A percentile compares a stretch with the other conserved stretches of the same genome.
These are phyloP conservation scores for Bombylius major DNA, from an alignment of 2,888 invertebrate genomes.

Conservation along the genomic window DNA sequence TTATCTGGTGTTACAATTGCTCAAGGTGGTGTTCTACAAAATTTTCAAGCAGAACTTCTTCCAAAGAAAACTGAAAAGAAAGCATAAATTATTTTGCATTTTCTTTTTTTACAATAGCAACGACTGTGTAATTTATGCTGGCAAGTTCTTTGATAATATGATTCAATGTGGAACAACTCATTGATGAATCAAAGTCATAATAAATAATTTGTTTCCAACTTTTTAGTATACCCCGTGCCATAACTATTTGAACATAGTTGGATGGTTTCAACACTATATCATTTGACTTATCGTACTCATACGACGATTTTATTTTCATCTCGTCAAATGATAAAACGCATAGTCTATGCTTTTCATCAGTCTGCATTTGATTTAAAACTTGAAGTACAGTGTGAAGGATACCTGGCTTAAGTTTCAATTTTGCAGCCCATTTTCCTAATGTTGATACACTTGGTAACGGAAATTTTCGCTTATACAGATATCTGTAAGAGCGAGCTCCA, in stretches of 20 bases:
- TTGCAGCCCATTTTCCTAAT: conserved; percentile 10
- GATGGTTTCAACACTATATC: conserved; percentile 1
- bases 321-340: conserved; percentile 13
- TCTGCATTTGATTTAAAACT: conserved; percentile 3
- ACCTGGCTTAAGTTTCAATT: conserved; percentile 9
- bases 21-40: conserved; percentile 73
- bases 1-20: conserved; percentile 19
- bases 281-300: conserved; percentile 3
- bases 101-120: background rate
- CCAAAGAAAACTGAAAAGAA: conserved; percentile 52
- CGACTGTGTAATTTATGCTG: conserved; percentile 5
- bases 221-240: conserved; percentile 7
- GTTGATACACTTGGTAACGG: too few species aligned
- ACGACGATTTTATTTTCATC: conserved; percentile 9
- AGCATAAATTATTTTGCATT: background rate
- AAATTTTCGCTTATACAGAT: too few species aligned
- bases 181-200: conserved; percentile 9
- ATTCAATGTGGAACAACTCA: background rate
- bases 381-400: conserved; percentile 5
- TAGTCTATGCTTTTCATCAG: conserved; percentile 4
- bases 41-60: conserved; percentile 60
- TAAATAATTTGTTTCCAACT: conserved; percentile 14
- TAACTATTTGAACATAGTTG: conserved; percentile 9
- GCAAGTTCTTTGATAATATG: conserved; percentile 2
- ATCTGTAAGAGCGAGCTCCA: too few species aligned